Evolutionary conservation across 1,140 invertebrate genomes (phyloP), one percentile per base, ranked within the genome.

Genomic region (Trissolcus basalis): DNA sequence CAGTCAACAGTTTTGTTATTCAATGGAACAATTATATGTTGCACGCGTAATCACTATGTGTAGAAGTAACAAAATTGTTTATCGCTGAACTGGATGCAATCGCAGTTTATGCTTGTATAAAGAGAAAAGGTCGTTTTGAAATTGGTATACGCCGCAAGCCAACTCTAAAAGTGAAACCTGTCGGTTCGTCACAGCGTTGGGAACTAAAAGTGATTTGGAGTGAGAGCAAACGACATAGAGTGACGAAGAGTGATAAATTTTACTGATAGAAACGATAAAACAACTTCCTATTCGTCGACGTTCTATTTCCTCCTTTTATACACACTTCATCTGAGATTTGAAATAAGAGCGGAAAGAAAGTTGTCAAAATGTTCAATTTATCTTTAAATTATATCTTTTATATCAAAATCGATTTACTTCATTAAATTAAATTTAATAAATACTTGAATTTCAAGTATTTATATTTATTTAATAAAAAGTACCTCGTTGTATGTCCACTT

Each of bases 111-210:
- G 45, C 45, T 45, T 14, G 35, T 14, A 49, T 9, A 39, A 67
- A 58, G 71, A 74, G 61, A 74, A 74, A 68, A 56, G 56, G 51
- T 68, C 61, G 63, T 60, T 67, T 61, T 80, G 81, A 81, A 81
- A 82, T 69, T 58, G 56, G 35, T 58, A 55, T 45, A 54, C 15
- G 69, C 71, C 73, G 68, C 69, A 74, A 80, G 71, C 71, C 75
- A 78, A 74, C 72, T 80, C 77, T 78, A 82, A 79, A 83, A 83
- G 81, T 82, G 82, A 83, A 83, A 83, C 77, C 72, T n/a, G 64
- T 83, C 81, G 81, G 73, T 79, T 80, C 61, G 78, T 39, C 19
- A 44, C 33, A 39, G 9, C 63, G 71, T 63, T 58, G 58, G 61
- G 56, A 65, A 61, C 48, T 61, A 59, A 72, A 73, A 48, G 61